Conservation (phyloP, 2,888 invertebrate genomes). For the Drosophila aldrichi region DNA sequence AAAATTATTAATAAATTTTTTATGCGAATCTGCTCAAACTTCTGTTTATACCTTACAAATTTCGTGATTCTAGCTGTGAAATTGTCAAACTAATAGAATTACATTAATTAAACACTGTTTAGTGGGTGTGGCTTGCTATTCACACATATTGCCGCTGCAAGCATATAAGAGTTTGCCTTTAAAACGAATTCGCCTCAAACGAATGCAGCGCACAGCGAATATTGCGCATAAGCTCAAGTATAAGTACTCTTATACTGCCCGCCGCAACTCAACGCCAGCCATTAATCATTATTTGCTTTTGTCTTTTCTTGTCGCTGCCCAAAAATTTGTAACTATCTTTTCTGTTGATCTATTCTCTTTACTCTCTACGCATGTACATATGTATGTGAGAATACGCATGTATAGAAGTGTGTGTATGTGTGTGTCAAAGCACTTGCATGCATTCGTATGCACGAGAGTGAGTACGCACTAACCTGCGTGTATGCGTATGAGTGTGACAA, state of each 20-base stretch:
- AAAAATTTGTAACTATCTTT: background rate
- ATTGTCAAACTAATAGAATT: background rate
- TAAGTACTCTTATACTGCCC: background rate
- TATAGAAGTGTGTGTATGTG: background rate
- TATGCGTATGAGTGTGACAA: background rate
- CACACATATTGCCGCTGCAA: background rate
- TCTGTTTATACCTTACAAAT: background rate
- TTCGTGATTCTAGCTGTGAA: background rate
- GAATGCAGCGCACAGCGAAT: background rate
- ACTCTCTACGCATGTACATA: background rate
- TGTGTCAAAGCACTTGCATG: background rate
- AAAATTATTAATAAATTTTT: background rate
- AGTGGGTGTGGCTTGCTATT: background rate
- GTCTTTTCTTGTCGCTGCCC: background rate
- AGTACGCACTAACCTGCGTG: background rate
- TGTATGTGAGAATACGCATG: background rate
- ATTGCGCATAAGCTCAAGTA: background rate
- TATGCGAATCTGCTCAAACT: too few relatives aligned
- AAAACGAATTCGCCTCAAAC: background rate
- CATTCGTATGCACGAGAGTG: background rate
- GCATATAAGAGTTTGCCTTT: background rate
- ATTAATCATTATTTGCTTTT: constrained; percentile 3
- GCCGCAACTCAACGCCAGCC: background rate
- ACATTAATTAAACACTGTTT: background rate
- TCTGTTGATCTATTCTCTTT: background rate